These are phyloP conservation scores for Paracanthobrama guichenoti DNA, from an alignment of 2,113 vertebrate genomes.

Conservation along the genomic window DNA sequence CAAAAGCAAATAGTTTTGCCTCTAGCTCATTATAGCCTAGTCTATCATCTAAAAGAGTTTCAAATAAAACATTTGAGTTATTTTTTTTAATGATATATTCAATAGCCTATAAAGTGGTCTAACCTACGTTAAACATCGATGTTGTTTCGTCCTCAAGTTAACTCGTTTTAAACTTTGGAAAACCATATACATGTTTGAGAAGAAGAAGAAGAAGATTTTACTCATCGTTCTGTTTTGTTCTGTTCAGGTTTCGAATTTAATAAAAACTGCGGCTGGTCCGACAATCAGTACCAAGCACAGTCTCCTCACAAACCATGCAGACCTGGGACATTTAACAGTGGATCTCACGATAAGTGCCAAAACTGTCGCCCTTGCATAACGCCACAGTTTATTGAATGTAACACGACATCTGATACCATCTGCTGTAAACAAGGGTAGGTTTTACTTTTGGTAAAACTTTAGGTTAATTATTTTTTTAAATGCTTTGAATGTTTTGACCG, in stretches of 20 bases:
- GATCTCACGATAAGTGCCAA: neutral
- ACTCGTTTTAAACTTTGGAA: neutral
- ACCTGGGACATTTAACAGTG: conserved; percentile 55
- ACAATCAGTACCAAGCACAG: neutral
- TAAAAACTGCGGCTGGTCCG: conserved; percentile 64
- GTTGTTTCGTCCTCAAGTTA: neutral
- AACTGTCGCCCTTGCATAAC: neutral
- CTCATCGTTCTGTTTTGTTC: neutral
- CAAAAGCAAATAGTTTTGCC: neutral
- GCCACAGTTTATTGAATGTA: conserved; percentile 21
- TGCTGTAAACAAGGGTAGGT: conserved; percentile 59
- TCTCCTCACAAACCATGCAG: fast-evolving
- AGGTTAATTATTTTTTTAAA: too few relatives aligned
- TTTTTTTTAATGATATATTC: neutral
- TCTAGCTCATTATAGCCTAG: neutral
- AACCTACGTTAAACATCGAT: neutral
- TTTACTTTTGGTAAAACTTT: neutral
- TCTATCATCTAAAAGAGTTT: neutral
- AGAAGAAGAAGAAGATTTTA: neutral
- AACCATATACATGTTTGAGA: neutral
- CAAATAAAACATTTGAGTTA: neutral
- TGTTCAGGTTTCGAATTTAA: conserved; percentile 51
- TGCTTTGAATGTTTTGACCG: too few relatives aligned
- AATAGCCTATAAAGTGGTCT: too few relatives aligned
- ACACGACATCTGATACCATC: neutral